Evolutionary conservation across 2,113 vertebrate genomes (phyloP), one percentile per base, ranked within the genome.

Genomic region (Tichodroma muraria): DNA sequence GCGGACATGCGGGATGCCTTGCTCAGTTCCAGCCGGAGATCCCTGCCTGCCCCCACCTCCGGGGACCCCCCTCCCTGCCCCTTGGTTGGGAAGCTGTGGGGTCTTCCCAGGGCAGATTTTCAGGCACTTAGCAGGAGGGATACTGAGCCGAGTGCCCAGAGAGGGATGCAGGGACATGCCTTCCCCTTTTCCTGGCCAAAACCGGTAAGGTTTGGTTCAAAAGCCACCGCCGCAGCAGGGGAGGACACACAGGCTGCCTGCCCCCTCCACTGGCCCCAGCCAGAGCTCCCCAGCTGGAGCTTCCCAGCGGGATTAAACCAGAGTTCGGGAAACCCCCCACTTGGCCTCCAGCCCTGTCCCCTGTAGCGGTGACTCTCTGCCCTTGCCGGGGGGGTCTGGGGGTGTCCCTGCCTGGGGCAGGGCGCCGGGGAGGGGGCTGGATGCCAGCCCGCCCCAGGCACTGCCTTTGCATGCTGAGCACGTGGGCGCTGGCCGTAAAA

Each of bases 401-500:
- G 87, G 27, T 93, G 90, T 78, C 73, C 77, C 69, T 0, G 35
- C 59, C 40, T 9, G 77, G 81, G 53, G 54, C 50, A 65, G 84
- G 65, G 33, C 28, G 68, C 23, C 0, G 15, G 23, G 4, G 30
- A 73, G 65, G 76, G 47, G 47, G 54, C 45, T 75, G 85, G 76
- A 88, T 0, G 25, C 42, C 31, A 0, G 54, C 63, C 89, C 5
- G 11, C 90, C 76, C 45, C 6, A 1, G 63, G 79, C 70, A 5
- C 37, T 49, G 56, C 72, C 37, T 97, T 96, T 89, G 94, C 92
- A 97, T 94, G 96, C 97, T 0, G 61, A 96, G 94, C 97, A 96
- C 89, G 92, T 47, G 14, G 38, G 79, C 22, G 2, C 87, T 92
- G 96, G 89, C 94, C 77, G 35, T 91, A 94, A 96, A 96, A 96